A percentile compares a stretch with the other conserved stretches of the same genome.
These are phyloP conservation scores for Corticium candelabrum DNA, from an alignment of 37 sponge, comb jelly and placozoan genomes.

Conservation along the genomic window DNA sequence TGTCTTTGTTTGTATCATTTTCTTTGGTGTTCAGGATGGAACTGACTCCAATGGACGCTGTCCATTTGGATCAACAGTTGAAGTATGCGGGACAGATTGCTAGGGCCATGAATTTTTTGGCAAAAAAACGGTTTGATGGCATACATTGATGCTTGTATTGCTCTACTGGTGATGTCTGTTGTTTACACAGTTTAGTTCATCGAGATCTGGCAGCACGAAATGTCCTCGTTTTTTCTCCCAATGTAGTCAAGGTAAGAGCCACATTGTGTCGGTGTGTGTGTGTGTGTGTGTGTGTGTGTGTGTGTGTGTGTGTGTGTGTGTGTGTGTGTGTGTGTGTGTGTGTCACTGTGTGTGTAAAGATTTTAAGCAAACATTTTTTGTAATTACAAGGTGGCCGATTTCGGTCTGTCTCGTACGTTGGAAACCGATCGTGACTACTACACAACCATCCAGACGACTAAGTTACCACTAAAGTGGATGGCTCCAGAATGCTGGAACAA, in stretches of 20 bases:
- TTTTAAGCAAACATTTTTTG: neutral
- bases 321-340: too few relatives aligned
- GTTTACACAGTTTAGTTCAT: neutral
- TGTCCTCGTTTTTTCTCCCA: neutral
- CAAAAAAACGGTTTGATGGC: neutral
- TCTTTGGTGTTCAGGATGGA: neutral
- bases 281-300: too few relatives aligned
- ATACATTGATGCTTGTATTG: neutral
- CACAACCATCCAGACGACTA: neutral
- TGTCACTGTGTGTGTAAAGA: neutral
- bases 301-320: too few relatives aligned
- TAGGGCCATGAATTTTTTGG: neutral
- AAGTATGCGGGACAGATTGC: conserved; percentile 3
- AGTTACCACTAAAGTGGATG: neutral
- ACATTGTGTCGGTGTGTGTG: too few relatives aligned
- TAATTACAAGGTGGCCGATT: neutral
- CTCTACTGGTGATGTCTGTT: too few relatives aligned
- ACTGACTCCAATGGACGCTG: neutral
- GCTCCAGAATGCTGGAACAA: neutral
- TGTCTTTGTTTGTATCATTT: neutral
- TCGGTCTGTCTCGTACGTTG: conserved; percentile 7
- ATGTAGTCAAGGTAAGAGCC: neutral
- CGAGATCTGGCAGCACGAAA: conserved; percentile 9
- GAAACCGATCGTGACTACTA: neutral
- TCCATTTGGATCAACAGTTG: neutral